phyloP scores from a whole-genome alignment of 2,113 vertebrate species.

The Cyprinodon variegatus region DNA sequence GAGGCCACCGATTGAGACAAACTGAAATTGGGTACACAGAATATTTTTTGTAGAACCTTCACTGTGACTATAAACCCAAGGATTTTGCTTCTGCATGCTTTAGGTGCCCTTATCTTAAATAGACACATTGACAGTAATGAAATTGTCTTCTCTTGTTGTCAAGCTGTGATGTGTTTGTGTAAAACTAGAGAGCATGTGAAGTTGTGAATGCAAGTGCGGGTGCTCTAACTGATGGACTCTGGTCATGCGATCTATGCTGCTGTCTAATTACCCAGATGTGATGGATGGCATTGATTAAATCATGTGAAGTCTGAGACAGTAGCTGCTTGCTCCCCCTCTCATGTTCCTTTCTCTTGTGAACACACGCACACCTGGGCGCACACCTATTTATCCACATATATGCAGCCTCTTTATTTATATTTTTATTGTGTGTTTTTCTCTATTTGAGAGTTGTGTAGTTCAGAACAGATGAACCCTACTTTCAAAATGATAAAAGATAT shows the following conservation, averaged over 20 bases:
- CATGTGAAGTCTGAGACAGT: slow-evolving; percentile 55
- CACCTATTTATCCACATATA: neutral
- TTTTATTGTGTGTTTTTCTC: slow-evolving; percentile 26
- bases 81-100: slow-evolving; percentile 13
- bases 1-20: neutral
- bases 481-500: slow-evolving; percentile 69
- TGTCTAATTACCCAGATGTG: slow-evolving; percentile 74
- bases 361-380: slow-evolving; percentile 11
- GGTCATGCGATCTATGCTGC: slow-evolving; percentile 63
- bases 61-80: slow-evolving; percentile 4
- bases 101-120: neutral
- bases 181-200: slow-evolving; percentile 9
- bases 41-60: slow-evolving; percentile 1
- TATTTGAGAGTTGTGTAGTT: slow-evolving; percentile 54
- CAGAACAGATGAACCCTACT: slow-evolving; percentile 64
- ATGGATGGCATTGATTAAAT: slow-evolving; percentile 78
- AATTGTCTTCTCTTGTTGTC: neutral
- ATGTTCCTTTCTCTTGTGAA: neutral
- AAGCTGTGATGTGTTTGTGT: slow-evolving; percentile 9
- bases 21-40: slow-evolving; percentile 6
- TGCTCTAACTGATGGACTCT: slow-evolving; percentile 44
- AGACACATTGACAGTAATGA: neutral
- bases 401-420: slow-evolving; percentile 21
- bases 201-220: slow-evolving; percentile 14
- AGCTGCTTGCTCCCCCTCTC: slow-evolving; percentile 9